Evolutionary conservation across 2,888 invertebrate genomes (phyloP).

Genomic region (Trypoxylon attenuatum): DNA sequence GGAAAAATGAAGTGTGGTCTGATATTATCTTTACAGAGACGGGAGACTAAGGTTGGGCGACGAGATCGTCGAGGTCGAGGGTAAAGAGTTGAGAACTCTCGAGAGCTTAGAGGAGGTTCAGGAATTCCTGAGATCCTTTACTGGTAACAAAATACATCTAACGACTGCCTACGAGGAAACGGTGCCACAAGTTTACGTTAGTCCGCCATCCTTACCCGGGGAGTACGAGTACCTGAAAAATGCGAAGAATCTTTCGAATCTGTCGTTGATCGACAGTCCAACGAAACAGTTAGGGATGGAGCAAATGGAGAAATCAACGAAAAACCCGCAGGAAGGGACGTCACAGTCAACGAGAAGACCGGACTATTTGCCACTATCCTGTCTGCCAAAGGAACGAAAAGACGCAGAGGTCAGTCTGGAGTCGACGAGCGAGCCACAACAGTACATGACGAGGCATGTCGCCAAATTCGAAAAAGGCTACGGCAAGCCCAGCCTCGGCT

Average conservation of each 20-base stretch:
- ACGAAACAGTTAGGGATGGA: constrained; percentile 36
- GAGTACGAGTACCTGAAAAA: constrained; percentile 65
- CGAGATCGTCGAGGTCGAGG: constrained; percentile 93
- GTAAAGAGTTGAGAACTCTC: constrained; percentile 85
- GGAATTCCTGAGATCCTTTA: constrained; percentile 69
- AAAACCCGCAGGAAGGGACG: constrained; percentile 18
- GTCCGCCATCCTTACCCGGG: constrained; percentile 49
- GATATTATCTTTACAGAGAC: constrained; percentile 78
- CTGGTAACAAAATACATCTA: constrained; percentile 63
- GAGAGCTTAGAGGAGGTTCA: constrained; percentile 70
- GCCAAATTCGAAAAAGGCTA: constrained; percentile 76
- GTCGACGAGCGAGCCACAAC: constrained; percentile 57
- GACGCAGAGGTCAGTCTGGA: constrained; percentile 52
- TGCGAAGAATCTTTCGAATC: constrained; percentile 62
- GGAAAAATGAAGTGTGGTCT: background rate
- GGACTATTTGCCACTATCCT: constrained; percentile 63
- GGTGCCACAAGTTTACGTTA: constrained; percentile 65
- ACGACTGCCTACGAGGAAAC: constrained; percentile 71
- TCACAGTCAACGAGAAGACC: constrained; percentile 59
- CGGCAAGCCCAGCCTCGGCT: constrained; percentile 78
- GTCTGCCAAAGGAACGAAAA: constrained; percentile 54
- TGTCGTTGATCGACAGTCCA: constrained; percentile 57
- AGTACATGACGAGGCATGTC: constrained; percentile 64
- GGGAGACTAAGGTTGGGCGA: constrained; percentile 89
- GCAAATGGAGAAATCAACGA: constrained; percentile 26